phyloP scores from a whole-genome alignment of 2,888 invertebrate genomes.

The Harpagoxenus sublaevis region DNA sequence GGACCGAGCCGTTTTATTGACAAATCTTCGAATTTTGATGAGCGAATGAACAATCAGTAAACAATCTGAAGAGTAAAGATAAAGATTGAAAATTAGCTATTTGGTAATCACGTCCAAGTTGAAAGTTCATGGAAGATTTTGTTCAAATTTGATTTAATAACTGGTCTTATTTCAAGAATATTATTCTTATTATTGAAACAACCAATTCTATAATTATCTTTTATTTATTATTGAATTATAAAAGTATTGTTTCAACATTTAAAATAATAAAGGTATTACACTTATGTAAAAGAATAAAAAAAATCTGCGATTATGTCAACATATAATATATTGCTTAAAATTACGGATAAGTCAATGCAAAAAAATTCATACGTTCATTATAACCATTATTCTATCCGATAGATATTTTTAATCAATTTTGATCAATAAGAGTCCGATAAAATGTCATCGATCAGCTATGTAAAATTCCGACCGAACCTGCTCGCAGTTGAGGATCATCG shows the following conservation, averaged over 20 bases:
- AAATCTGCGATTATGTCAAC: neutral
- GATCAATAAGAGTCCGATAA: neutral
- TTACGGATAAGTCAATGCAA: neutral
- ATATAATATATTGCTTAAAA: neutral
- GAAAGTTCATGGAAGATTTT: neutral
- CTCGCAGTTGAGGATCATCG: slow-evolving; percentile 38
- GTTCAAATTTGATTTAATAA: neutral
- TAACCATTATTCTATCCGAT: neutral
- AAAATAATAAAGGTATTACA: neutral
- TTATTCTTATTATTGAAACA: neutral
- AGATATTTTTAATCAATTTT: neutral
- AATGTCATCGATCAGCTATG: slow-evolving; percentile 1
- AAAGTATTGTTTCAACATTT: neutral
- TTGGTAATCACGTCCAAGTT: neutral
- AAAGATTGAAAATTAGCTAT: neutral
- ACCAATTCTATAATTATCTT: neutral
- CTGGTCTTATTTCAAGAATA: neutral
- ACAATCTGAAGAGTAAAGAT: slow-evolving; percentile 34
- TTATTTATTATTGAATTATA: neutral
- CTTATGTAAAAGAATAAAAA: neutral
- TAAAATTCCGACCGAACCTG: slow-evolving; percentile 10
- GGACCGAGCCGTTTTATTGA: slow-evolving; percentile 53
- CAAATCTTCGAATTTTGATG: slow-evolving; percentile 36
- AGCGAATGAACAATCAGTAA: slow-evolving; percentile 16
- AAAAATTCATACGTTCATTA: neutral